Evolutionary conservation across 2,113 vertebrate genomes (phyloP), one percentile per base, ranked within the genome.

Genomic region (Sphaerodactylus townsendi): DNA sequence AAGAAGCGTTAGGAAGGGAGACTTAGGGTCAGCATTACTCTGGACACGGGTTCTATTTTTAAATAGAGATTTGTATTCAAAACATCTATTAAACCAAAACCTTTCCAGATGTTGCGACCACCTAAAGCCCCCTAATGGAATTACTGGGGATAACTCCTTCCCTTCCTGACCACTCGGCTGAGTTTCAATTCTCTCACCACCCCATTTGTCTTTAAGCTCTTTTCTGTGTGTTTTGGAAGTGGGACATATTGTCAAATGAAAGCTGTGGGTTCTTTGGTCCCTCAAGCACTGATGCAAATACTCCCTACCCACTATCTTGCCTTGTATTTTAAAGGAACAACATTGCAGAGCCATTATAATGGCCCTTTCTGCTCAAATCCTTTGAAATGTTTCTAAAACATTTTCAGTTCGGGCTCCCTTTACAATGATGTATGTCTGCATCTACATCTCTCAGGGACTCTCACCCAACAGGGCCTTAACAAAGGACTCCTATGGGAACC

Each of bases 1-100:
- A 50, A 41, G 4, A 77, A 28, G n/a, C 37, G 35, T 77, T 44
- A 33, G 33, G 62, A 74, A 69, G 41, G 44, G 1, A 35, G 33
- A 28, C 28, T 46, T 48, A 62, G 15, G 64, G 53, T 64, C 37
- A 82, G 59, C n/a, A 48, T 73, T 19, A 44, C 21, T 71, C 68
- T 84, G 66, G 53, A 46, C 68, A 64, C 33, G 6, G 19, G 64
- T 30, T 77, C 84, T 92, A n/a, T n/a, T 86, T 87, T 82, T 72
- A 86, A 86, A 23, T 66, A 79, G 13, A 86, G 81, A 1, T 0
- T 3, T 82, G 79, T 59, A 71, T 74, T 48, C 81, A 86, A 83
- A 85, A 66, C 62, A 81, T 4, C 25, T 83, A 62, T 28, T 35
- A 0, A 3, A 72, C 37, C 86, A 85, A 75, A 39, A 23, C 64